Evolutionary conservation across 2,113 vertebrate species (phyloP).

Genomic region (Baryphthengus martii): DNA sequence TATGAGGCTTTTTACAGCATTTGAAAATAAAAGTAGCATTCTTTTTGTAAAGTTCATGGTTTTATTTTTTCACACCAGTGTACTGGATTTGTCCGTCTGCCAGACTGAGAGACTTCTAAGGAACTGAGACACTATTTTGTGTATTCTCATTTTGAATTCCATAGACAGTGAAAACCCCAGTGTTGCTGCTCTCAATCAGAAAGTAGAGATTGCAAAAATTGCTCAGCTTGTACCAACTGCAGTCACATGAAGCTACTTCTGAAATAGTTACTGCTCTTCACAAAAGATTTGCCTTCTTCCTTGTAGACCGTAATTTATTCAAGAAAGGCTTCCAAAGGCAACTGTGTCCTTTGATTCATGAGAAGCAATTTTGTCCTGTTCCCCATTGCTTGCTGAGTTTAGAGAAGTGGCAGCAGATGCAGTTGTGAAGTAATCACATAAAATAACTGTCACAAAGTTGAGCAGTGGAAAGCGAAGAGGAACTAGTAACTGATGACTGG

Average conservation of each 20-base stretch:
- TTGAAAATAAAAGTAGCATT: conserved; percentile 72
- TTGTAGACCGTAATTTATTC: background rate
- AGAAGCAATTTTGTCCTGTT: background rate
- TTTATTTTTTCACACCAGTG: background rate
- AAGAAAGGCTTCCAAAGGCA: background rate
- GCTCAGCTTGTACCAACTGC: background rate
- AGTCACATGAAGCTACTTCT: background rate
- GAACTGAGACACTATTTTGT: background rate
- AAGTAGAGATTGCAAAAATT: background rate
- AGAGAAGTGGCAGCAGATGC: background rate
- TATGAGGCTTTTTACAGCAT: conserved; percentile 73
- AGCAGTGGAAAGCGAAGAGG: background rate
- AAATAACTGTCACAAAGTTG: background rate
- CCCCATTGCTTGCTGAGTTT: background rate
- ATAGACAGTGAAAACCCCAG: background rate
- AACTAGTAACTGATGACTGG: background rate
- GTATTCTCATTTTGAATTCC: background rate
- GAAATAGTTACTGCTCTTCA: background rate
- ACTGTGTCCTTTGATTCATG: background rate
- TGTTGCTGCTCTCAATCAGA: background rate
- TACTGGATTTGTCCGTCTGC: background rate
- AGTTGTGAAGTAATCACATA: background rate
- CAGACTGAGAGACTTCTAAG: background rate
- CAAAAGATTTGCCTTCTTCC: background rate
- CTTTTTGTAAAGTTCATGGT: conserved; percentile 47